Base-by-base conservation (phyloP, 2,888 invertebrate genomes). In the Troides oblongomaculatus region DNA sequence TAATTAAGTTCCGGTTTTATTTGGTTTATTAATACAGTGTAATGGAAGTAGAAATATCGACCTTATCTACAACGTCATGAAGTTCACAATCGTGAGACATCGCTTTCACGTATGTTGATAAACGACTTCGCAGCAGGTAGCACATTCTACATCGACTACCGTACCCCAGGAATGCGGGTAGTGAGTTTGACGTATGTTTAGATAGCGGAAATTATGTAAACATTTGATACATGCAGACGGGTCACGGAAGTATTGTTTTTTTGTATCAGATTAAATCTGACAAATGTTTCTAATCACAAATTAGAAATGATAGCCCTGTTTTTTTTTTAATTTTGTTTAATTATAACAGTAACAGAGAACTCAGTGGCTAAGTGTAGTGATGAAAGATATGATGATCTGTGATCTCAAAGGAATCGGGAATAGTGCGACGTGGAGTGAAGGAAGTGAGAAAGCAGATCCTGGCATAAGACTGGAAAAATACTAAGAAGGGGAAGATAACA, bases 111-210 rank as follows among this genome's bases (percentile, higher is more conserved):
- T 72, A 78, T 85, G 85, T 74, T 85, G 87, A 89, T 84, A 88
- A 89, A 90, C 88, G 83, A 76, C 76, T 73, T 81, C 87, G 70
- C 88, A 87, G 90, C 87, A 77, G 87, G 88, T 73, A 75, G 73
- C 80, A 78, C 80, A 83, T 84, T 83, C 83, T 78, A 85, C 85
- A 85, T 85, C 81, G 84, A 81, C 68, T 79, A 84, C 76, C 75
- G 84, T 85, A 77, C 75, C 76, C 73, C 73, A 78, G 81, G 89
- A 87, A 89, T 89, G 85, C 83, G 83, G 83, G 84, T 84, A 86
- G 85, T 84, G 77, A 79, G 74, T 74, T 76, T 85, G 87, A 90
- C 81, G 68, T 84, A 90, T 89, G 79, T 75, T 80, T 79, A 82
- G 81, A 80, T 84, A 79, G 75, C 83, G 77, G 78, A 73, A 76